A percentile compares a stretch with the other conserved stretches of the same genome.
phyloP scores from a whole-genome alignment of 1,140 invertebrate genomes.

The Dendroctonus ponderosae region DNA sequence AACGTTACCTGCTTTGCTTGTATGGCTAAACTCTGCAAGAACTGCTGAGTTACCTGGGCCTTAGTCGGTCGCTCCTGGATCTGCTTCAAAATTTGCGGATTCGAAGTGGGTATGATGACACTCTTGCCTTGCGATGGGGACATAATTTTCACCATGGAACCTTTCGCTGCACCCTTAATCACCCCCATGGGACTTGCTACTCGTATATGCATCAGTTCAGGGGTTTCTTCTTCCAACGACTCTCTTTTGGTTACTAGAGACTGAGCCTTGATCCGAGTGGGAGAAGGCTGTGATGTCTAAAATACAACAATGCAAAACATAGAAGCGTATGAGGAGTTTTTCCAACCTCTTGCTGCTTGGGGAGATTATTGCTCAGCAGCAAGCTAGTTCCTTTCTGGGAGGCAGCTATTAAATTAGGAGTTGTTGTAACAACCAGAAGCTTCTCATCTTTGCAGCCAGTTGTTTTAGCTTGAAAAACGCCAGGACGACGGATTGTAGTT shows the following conservation, averaged over 20 bases:
- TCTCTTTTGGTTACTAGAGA: slow-evolving; percentile 13
- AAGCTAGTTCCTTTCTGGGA: slow-evolving; percentile 34
- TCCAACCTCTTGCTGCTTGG: slow-evolving; percentile 27
- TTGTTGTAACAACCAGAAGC: slow-evolving; percentile 2
- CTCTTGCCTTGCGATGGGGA: slow-evolving; percentile 47
- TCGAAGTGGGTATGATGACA: slow-evolving; percentile 44
- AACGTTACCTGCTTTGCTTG: slow-evolving; percentile 39
- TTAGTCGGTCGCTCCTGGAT: slow-evolving; percentile 40
- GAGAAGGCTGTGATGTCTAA: slow-evolving; percentile 4
- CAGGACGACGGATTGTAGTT: slow-evolving; percentile 11
- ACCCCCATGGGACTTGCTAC: slow-evolving; percentile 20
- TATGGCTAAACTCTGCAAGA: slow-evolving; percentile 39
- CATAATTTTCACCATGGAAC: slow-evolving; percentile 47
- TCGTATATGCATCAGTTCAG: slow-evolving; percentile 23
- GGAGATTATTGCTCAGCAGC: slow-evolving; percentile 36
- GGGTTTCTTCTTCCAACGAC: slow-evolving; percentile 11
- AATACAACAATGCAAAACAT: not conserved
- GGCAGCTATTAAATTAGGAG: slow-evolving; percentile 30
- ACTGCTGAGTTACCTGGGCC: slow-evolving; percentile 40
- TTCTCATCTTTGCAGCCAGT: slow-evolving; percentile 17
- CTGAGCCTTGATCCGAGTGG: slow-evolving; percentile 12
- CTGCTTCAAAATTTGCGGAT: slow-evolving; percentile 42
- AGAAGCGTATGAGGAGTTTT: too few species aligned
- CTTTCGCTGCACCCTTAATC: slow-evolving; percentile 18
- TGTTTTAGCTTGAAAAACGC: slow-evolving; percentile 16